Evolutionary conservation across 2,888 invertebrate species (phyloP).

Genomic region (Malachius bipustulatus): DNA sequence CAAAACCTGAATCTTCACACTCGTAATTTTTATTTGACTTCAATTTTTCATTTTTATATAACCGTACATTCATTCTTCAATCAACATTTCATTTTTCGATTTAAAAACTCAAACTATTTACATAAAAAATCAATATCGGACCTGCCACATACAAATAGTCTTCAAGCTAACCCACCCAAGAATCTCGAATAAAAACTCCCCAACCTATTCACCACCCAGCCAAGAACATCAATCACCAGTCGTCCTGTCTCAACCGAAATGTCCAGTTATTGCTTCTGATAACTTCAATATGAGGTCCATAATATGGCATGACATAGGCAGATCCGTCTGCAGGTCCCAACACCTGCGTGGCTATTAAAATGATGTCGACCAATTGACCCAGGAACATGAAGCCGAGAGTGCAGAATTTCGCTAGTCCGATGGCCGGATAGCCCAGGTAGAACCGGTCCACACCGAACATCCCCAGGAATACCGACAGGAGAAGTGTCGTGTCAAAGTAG

Average conservation of each 20-base stretch:
- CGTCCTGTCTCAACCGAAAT: slow-evolving; percentile 65
- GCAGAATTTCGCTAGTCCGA: slow-evolving; percentile 88
- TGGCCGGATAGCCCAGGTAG: slow-evolving; percentile 95
- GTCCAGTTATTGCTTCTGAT: slow-evolving; percentile 76
- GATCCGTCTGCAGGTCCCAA: slow-evolving; percentile 94
- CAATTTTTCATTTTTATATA: too few species aligned
- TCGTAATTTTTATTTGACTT: too few species aligned
- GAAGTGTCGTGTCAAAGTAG: slow-evolving; percentile 79
- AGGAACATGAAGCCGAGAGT: slow-evolving; percentile 95
- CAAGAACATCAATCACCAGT: too few species aligned
- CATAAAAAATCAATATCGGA: too few species aligned
- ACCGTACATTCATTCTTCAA: too few species aligned
- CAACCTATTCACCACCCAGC: too few species aligned
- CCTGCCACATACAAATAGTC: too few species aligned
- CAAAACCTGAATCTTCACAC: too few species aligned
- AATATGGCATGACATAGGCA: slow-evolving; percentile 85
- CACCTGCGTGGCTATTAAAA: slow-evolving; percentile 89
- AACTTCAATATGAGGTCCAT: slow-evolving; percentile 75
- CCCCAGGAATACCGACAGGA: slow-evolving; percentile 92
- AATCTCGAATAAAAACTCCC: too few species aligned
- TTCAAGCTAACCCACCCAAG: too few species aligned
- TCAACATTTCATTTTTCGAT: too few species aligned
- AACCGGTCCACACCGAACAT: slow-evolving; percentile 97
- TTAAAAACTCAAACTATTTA: too few species aligned
- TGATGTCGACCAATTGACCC: slow-evolving; percentile 87